phyloP scores from a whole-genome alignment of 2,797 vertebrate species.

The Pangasius macronema region DNA sequence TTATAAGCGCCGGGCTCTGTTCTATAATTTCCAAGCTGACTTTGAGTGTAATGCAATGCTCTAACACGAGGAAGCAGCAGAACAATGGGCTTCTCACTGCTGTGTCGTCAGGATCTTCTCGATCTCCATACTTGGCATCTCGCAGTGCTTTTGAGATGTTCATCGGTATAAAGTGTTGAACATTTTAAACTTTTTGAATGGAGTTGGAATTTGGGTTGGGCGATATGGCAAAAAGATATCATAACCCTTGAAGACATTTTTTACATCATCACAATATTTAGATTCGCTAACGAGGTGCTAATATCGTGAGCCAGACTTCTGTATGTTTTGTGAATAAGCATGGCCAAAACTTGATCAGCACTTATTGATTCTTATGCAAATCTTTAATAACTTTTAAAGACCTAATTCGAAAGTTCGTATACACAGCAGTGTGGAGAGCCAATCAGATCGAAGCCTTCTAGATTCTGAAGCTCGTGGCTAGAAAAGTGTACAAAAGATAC shows the following conservation, averaged over 20 bases:
- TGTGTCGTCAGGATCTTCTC: background rate
- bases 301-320: background rate
- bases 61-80: background rate
- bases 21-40: constrained; percentile 6
- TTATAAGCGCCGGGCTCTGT: constrained; percentile 21
- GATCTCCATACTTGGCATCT: background rate
- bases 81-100: background rate
- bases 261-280: background rate
- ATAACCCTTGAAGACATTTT: background rate
- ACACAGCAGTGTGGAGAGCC: background rate
- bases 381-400: background rate
- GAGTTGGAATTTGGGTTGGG: background rate
- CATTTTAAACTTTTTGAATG: background rate
- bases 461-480: background rate
- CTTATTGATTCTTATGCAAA: background rate
- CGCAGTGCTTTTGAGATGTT: too few relatives aligned
- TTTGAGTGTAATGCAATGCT: constrained; percentile 3
- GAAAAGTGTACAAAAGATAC: background rate
- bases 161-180: background rate
- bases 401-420: background rate
- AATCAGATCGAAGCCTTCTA: background rate
- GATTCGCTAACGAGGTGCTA: background rate
- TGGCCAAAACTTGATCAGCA: background rate
- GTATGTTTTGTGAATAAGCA: too few relatives aligned
- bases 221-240: background rate